A percentile compares a stretch with the other conserved stretches of the same genome.
Conservation (phyloP, 2,888 invertebrate genomes). For the Drosophila fungiperda region DNA sequence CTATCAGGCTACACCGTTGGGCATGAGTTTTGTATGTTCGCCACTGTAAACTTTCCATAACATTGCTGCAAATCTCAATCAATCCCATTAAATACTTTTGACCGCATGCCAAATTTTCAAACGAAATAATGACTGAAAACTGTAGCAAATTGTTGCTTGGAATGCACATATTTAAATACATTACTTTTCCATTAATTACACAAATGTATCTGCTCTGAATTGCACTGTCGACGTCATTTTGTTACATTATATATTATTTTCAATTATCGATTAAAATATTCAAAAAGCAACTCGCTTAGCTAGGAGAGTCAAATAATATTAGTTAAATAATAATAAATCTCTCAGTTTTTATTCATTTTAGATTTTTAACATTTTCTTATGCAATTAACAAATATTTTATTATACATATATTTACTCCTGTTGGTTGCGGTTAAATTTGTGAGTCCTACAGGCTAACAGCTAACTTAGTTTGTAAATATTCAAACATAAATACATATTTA, state of each 20-base stretch:
- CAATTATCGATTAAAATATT: neutral
- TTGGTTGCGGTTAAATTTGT: neutral
- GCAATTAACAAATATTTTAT: neutral
- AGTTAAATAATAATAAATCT: neutral
- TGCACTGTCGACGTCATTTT: neutral
- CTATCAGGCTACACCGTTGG: slow-evolving; percentile 25
- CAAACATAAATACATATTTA: neutral
- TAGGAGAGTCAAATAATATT: neutral
- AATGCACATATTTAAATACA: neutral
- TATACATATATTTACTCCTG: neutral
- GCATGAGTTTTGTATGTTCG: slow-evolving; percentile 25
- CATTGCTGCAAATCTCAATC: slow-evolving; percentile 18
- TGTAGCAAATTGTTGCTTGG: neutral
- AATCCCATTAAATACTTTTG: slow-evolving; percentile 8
- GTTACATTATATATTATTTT: neutral
- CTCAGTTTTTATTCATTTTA: neutral
- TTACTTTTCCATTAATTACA: neutral
- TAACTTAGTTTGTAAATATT: neutral
- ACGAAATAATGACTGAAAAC: slow-evolving; percentile 4
- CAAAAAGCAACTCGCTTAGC: neutral
- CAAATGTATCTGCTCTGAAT: neutral
- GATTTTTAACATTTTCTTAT: neutral
- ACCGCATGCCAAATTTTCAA: slow-evolving; percentile 16
- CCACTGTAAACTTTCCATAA: slow-evolving; percentile 26
- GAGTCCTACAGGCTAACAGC: neutral